Evolutionary conservation across 2,113 vertebrate species (phyloP), one percentile per base, ranked within the genome.

Genomic region (Calyptomena viridis): DNA sequence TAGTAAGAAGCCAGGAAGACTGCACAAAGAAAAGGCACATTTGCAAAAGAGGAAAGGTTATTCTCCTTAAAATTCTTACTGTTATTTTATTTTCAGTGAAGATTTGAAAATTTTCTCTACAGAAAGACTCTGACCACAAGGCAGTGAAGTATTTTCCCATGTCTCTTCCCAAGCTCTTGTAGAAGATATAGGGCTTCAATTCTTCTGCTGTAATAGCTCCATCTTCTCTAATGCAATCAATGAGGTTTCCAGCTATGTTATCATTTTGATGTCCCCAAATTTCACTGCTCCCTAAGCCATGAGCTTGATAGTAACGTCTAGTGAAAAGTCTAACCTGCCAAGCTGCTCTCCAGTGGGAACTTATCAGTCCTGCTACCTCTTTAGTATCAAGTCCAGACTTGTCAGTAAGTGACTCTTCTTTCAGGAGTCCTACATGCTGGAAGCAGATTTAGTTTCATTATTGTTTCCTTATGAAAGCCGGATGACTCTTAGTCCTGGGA

Each of bases 391-490:
- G 71, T 23, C 58, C 75, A 39, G 75, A 25, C 37, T 50, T 66
- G 49, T 69, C 77, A 78, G 55, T 40, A 49, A 63, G 90, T 69
- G 11, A 56, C 55, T 93, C 37, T 67, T 77, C 90, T 86, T 42
- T 83, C 64, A 56, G 75, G 62, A 94, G 78, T 28, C 66, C 88
- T 69, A n/a, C 71, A 62, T 8, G 46, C 59, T 90, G 90, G 55
- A 46, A 88, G 82, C 64, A 95, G 92, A 80, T 89, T 90, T 89
- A 19, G 59, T 88, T 90, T 72, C 76, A 46, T 81, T 87, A 86
- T 66, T 12, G 2, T 81, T 80, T 90, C 28, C 67, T 40, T 40
- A 2, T 75, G 86, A 84, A 71, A 44, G 60, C 86, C 67, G 76
- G 89, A n/a, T 89, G 76, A 90, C 80, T 94, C 66, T 71, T 20